These are phyloP conservation scores for Todiramphus saurophagus DNA, from an alignment of 2,113 vertebrate species.

Conservation along the genomic window DNA sequence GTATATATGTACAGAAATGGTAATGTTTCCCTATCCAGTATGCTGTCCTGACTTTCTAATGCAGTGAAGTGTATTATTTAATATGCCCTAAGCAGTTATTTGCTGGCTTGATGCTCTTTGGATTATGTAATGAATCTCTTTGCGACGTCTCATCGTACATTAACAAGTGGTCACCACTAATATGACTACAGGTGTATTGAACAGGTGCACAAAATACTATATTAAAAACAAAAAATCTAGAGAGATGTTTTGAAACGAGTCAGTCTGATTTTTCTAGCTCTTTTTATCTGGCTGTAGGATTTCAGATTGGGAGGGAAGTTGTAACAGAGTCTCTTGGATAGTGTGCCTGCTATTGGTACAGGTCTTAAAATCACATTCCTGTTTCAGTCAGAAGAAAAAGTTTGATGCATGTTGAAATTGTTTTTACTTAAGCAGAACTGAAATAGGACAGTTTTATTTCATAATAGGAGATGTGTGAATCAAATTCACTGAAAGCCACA, in stretches of 20 bases:
- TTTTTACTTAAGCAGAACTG: neutral
- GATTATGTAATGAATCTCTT: neutral
- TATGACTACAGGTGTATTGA: neutral
- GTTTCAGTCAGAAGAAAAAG: neutral
- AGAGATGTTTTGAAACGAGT: neutral
- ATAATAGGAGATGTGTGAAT: neutral
- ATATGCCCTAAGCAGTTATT: neutral
- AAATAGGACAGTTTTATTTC: constrained; percentile 15
- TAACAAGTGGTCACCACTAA: neutral
- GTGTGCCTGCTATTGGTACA: neutral
- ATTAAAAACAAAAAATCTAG: neutral
- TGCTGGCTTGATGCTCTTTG: neutral
- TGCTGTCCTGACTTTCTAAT: neutral
- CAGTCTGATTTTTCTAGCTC: neutral
- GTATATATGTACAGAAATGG: neutral
- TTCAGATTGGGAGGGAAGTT: neutral
- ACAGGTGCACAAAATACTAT: neutral
- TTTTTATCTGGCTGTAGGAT: neutral
- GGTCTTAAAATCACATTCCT: accelerated
- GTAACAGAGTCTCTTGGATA: neutral
- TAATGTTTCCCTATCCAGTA: neutral
- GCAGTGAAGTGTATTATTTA: neutral
- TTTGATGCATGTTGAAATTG: neutral
- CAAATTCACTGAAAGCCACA: neutral
- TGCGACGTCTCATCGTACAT: neutral